These are phyloP conservation scores for Apamea crenata DNA, from an alignment of 2,888 invertebrate species.

Conservation along the genomic window DNA sequence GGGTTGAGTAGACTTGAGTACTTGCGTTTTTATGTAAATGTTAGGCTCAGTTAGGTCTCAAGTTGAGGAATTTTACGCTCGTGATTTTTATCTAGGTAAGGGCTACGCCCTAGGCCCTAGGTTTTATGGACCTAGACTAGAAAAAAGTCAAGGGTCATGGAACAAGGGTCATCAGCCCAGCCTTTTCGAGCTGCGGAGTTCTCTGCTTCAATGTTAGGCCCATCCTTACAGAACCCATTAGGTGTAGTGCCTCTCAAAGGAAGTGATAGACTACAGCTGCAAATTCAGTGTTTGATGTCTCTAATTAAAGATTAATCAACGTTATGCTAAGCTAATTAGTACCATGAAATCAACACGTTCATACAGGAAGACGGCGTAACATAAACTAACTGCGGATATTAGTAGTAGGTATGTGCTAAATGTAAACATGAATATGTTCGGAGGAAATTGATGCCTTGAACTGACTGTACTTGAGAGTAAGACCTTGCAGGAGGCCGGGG, in stretches of 20 bases:
- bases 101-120: neutral
- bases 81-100: constrained; percentile 17
- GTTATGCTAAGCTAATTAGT: constrained; percentile 30
- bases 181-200: too few species aligned
- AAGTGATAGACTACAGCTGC: neutral
- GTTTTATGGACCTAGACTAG: neutral
- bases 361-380: constrained; percentile 42
- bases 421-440: constrained; percentile 10
- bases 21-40: constrained; percentile 34
- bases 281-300: constrained; percentile 28
- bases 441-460: constrained; percentile 48
- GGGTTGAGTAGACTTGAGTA: constrained; percentile 19
- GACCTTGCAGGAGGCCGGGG: constrained; percentile 24
- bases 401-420: constrained; percentile 30
- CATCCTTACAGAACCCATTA: too few species aligned
- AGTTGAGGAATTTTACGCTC: neutral
- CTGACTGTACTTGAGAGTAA: neutral
- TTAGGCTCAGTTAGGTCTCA: constrained; percentile 31
- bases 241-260: neutral
- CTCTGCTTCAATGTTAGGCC: neutral
- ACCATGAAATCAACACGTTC: constrained; percentile 50
- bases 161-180: neutral
- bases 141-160: neutral
- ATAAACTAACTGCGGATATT: constrained; percentile 33
- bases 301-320: constrained; percentile 52